These are phyloP conservation scores for Eospalax fontanierii DNA, from an alignment of 2,797 vertebrate genomes.

Conservation along the genomic window DNA sequence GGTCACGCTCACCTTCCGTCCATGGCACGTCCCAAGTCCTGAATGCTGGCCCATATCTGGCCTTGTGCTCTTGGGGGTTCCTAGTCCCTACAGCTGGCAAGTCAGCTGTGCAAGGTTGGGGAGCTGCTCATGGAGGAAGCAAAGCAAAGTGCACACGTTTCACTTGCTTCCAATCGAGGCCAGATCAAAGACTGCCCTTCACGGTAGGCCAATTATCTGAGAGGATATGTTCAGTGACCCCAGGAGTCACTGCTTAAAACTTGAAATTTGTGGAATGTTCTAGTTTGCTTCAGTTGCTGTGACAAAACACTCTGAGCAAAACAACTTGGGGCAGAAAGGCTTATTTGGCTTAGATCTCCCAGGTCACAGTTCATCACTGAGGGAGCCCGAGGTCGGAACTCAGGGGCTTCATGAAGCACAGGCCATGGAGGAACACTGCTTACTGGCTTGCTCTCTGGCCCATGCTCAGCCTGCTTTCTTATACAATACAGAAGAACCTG, in stretches of 20 bases:
- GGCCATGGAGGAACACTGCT: no score
- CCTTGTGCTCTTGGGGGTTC: neutral
- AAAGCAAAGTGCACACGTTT: neutral
- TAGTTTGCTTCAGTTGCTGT: no score
- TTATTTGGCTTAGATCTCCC: no score
- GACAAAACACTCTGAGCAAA: no score
- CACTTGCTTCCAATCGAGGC: constrained; percentile 27
- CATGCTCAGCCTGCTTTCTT: no score
- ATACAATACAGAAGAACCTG: no score
- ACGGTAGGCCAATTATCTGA: constrained; percentile 75
- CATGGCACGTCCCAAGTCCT: rapidly evolving
- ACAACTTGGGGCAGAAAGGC: no score
- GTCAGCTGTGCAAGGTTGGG: constrained; percentile 39
- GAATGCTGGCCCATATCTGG: neutral
- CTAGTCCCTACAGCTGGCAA: neutral
- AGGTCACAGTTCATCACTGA: no score
- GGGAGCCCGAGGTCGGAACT: no score
- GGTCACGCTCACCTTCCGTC: neutral
- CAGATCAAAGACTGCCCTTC: constrained; percentile 72
- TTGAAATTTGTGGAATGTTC: neutral
- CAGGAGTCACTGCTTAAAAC: constrained; percentile 54
- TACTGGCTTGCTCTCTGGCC: no score
- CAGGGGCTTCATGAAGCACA: no score
- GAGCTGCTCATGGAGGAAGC: constrained; percentile 35
- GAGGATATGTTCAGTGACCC: constrained; percentile 75